A percentile compares a stretch with the other conserved stretches of the same genome.
These are phyloP conservation scores for Platalea minor DNA, from an alignment of 2,797 vertebrate genomes.

Conservation along the genomic window DNA sequence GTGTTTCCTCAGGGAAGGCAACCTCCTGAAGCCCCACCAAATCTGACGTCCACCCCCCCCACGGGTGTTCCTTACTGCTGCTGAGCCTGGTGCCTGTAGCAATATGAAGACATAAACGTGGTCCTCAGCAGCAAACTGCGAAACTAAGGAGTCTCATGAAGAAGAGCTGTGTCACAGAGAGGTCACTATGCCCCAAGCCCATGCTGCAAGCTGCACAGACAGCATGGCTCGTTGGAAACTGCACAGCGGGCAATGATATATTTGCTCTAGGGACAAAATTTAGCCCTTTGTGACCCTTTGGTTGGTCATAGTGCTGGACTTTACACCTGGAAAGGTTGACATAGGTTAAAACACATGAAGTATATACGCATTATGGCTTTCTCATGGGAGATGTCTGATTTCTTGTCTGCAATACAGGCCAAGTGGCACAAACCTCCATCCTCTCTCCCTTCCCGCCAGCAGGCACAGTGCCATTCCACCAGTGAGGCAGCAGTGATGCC, in stretches of 20 bases:
- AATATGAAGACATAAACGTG: rapidly evolving
- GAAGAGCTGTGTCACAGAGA: background rate
- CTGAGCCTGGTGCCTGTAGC: background rate
- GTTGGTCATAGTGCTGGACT: background rate
- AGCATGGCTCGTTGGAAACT: background rate
- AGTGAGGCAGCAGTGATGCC: rapidly evolving
- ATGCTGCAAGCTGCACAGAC: background rate
- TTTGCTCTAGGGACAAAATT: background rate
- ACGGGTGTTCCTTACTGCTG: background rate
- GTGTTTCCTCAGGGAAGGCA: background rate
- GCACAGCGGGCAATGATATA: background rate
- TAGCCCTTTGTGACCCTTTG: background rate
- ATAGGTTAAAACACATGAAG: background rate
- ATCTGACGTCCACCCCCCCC: too few relatives aligned
- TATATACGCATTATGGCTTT: background rate
- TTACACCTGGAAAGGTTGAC: background rate
- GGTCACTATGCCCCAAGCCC: rapidly evolving
- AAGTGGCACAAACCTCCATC: background rate
- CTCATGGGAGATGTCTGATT: background rate
- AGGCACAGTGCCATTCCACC: background rate
- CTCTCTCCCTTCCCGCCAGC: background rate
- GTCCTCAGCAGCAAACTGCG: background rate
- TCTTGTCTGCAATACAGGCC: background rate
- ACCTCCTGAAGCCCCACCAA: background rate
- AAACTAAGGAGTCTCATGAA: background rate